Base-by-base conservation (phyloP, 2,113 vertebrate species). In the Heterochromis multidens region DNA sequence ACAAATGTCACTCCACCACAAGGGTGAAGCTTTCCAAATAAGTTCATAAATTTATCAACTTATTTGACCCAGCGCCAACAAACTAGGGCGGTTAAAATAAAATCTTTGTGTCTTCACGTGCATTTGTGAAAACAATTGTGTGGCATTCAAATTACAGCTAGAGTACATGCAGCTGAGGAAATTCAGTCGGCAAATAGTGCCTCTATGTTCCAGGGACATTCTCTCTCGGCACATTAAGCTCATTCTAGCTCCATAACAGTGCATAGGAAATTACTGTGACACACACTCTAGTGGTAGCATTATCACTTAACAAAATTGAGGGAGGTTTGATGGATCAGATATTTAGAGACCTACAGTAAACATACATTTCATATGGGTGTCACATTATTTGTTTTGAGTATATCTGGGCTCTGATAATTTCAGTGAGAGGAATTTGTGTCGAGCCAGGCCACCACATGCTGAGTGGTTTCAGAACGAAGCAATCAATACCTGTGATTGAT, bases 401-500 rank as follows among this genome's bases (percentile, higher is more conserved):
- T 54, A 80, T 49, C 77, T 62, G 43, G 60, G 54, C 37, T 87
- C 72, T 54, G 49, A 81, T 77, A 23, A 81, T 78, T 83, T 82
- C 49, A 77, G 82, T 13, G 37, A 82, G 85, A 90, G 91, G 12
- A 49, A 82, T 89, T 52, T 77, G 59, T 81, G 80, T 82, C 7
- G 4, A n/a, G 80, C 13, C n/a, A 23, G 84, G 56, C 67, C 59
- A 52, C 67, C 72, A 16, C 80, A 67, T 79, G 74, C 49, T 43
- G 74, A 87, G 61, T 56, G 43, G 83, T 63, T 87, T 78, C 77
- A 87, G 72, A 88, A 62, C 17, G 11, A 84, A 93, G 84, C 76
- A 65, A 84, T 88, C 83, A 58, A 43, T 62, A 78, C 19, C 52
- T 33, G 29, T 80, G 87, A 95, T 83, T 74, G 79, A 94, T 93